Base-by-base conservation (phyloP, 2,888 invertebrate genomes). In the Thelaira solivaga region DNA sequence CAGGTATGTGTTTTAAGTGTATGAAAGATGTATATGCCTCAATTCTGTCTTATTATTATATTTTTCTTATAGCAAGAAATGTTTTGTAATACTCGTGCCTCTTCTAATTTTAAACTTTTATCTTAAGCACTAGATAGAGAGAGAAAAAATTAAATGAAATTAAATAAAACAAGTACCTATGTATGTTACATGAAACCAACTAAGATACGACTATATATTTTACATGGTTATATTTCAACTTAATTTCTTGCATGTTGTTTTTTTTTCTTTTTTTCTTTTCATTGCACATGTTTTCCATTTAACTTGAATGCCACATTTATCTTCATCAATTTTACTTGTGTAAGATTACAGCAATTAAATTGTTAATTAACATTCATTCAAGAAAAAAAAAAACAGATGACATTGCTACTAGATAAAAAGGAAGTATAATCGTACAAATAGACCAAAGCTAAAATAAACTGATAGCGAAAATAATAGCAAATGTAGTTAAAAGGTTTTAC, bases 291-390 rank as follows among this genome's bases (percentile, higher is more conserved):
- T 41, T 49, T 64, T 51, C 67, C 69, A 74, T 74, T 71, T 61
- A 43, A 65, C 61, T 71, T 65, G 53, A 49, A 34, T 69, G 69
- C 39, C 47, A 55, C 74, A 78, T 78, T 78, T 65, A 74, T 79
- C 79, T 79, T 76, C 75, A 79, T 79, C 75, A 76, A 68, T 79
- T 79, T 72, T 31, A 68, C 72, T 79, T 79, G 75, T 64, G 67
- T 20, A 79, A 76, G 75, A 79, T 79, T 75, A 75, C 55, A 68
- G 76, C 75, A 79, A 79, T 76, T 79, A 79, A 72, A 76, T 76
- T 79, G 75, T 79, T 79, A 79, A 79, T 76, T 79, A 79, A 79
- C 79, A 79, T 76, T 72, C 72, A 76, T 76, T 57, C 71, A 13
- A 76, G n/a, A n/a, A n/a, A n/a, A n/a, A n/a, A n/a, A n/a, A n/a